Evolutionary conservation across 2,797 vertebrate genomes (phyloP).

Genomic region (Sebastes umbrosus): DNA sequence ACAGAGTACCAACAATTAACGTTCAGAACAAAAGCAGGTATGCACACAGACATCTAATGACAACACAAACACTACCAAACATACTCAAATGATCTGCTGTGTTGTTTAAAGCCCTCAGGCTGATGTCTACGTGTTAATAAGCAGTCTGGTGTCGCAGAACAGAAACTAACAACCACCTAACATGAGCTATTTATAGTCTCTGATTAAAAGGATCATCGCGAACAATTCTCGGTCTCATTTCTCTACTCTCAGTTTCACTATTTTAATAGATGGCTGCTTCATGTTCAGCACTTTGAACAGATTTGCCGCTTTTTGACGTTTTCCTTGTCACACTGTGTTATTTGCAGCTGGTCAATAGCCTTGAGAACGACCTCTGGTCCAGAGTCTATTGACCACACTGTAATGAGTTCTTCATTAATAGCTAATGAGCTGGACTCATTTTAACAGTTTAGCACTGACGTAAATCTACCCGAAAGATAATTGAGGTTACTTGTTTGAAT

Average conservation of each 20-base stretch:
- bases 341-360: neutral
- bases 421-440: conserved; percentile 23
- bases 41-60: neutral
- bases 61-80: neutral
- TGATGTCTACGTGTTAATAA: neutral
- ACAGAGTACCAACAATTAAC: neutral
- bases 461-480: conserved; percentile 46
- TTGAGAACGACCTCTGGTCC: conserved; percentile 9
- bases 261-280: neutral
- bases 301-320: neutral
- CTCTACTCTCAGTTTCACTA: neutral
- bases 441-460: conserved; percentile 8
- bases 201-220: neutral
- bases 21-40: neutral
- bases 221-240: neutral
- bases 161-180: neutral
- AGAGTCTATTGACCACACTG: neutral
- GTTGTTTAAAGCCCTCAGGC: neutral
- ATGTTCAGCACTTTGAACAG: neutral
- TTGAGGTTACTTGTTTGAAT: conserved; percentile 10
- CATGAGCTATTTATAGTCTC: neutral
- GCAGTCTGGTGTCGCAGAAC: neutral
- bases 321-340: neutral
- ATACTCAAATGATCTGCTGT: neutral
- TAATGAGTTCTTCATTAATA: conserved; percentile 27